Conservation (phyloP, 2,113 vertebrate genomes). For the Rhea pennata region DNA sequence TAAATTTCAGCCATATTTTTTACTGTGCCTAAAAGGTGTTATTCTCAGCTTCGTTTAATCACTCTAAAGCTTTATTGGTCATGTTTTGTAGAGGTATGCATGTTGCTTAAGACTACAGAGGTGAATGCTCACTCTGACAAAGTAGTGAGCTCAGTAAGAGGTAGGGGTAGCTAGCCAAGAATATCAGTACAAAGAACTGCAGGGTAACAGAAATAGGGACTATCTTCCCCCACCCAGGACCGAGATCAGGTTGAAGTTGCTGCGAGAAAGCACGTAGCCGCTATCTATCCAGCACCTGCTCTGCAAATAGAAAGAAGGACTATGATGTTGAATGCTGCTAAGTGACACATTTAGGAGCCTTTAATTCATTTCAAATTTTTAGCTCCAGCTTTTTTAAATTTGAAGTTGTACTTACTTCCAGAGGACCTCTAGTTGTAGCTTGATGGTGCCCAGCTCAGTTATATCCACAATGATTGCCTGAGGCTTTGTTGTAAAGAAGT, state of each 20-base stretch:
- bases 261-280: neutral
- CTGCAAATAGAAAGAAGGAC: neutral
- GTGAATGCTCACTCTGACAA: neutral
- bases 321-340: neutral
- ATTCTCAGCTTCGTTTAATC: neutral
- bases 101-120: neutral
- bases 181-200: neutral
- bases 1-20: neutral
- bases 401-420: slow-evolving; percentile 87
- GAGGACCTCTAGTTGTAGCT: slow-evolving; percentile 91
- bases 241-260: neutral
- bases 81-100: neutral
- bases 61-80: neutral
- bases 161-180: accelerated
- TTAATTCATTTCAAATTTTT: accelerated
- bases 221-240: neutral
- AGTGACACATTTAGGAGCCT: neutral
- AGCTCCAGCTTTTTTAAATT: neutral
- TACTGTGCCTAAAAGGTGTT: neutral
- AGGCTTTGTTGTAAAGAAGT: slow-evolving; percentile 88
- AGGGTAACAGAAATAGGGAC: neutral
- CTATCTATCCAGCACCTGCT: neutral
- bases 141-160: neutral
- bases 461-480: slow-evolving; percentile 92
- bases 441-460: slow-evolving; percentile 96